phyloP scores from a whole-genome alignment of 2,797 vertebrate species.

The Nothura maculosa region DNA sequence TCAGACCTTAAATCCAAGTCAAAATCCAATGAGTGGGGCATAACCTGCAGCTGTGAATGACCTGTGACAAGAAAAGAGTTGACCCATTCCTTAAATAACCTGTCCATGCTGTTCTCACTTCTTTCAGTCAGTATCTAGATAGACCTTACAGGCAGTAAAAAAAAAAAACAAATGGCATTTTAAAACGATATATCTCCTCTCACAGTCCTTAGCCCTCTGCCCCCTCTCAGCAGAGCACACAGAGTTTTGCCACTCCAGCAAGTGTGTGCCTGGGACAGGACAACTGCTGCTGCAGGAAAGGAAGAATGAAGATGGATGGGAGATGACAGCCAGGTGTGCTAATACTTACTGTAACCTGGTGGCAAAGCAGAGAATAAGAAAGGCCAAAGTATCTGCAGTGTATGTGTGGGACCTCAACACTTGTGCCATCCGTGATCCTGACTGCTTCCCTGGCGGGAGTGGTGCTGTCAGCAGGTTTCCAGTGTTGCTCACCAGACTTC shows the following conservation, averaged over 20 bases:
- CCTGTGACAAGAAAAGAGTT: background rate
- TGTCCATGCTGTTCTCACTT: background rate
- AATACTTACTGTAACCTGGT: background rate
- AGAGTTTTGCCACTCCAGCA: background rate
- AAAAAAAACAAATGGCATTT: too few species aligned
- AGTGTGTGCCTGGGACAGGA: background rate
- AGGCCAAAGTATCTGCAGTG: background rate
- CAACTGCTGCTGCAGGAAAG: background rate
- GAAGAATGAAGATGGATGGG: background rate
- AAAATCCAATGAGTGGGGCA: background rate
- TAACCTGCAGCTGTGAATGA: background rate
- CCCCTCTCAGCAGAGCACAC: background rate
- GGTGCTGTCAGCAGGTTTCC: background rate
- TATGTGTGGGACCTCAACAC: background rate
- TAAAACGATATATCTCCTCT: background rate
- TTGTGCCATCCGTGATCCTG: background rate
- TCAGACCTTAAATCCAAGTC: background rate
- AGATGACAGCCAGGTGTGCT: background rate
- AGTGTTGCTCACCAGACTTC: background rate
- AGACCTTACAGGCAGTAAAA: background rate
- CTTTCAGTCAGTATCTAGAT: background rate
- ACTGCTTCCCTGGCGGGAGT: background rate
- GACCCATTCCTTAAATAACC: background rate
- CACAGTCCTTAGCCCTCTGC: background rate
- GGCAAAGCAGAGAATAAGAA: background rate